phyloP scores from a whole-genome alignment of 2,888 invertebrate species.

The Leucophora obtusa region DNA sequence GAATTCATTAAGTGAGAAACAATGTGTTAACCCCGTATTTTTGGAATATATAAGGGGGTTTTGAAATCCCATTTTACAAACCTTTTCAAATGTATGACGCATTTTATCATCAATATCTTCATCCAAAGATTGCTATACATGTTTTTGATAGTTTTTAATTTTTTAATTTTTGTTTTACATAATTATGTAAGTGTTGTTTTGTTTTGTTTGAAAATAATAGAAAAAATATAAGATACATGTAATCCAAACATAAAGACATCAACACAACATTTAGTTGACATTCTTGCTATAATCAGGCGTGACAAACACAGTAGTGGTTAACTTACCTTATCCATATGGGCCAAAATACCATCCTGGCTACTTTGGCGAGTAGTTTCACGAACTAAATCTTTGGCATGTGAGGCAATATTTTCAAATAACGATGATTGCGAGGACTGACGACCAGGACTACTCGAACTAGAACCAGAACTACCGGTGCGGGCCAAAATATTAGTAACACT shows the following conservation, averaged over 20 bases:
- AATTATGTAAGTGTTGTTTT: conserved; percentile 20
- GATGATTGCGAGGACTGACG: conserved; percentile 91
- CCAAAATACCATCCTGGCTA: conserved; percentile 91
- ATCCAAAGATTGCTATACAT: conserved; percentile 66
- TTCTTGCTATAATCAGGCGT: background rate
- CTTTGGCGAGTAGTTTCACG: conserved; percentile 92
- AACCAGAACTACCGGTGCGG: conserved; percentile 83
- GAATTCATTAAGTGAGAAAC: conserved; percentile 10
- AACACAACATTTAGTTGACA: conserved; percentile 68
- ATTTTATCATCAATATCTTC: conserved; percentile 80
- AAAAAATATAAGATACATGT: conserved; percentile 21
- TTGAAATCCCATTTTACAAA: conserved; percentile 77
- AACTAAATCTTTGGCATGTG: conserved; percentile 93
- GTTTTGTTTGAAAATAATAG: conserved; percentile 18
- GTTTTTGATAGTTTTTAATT: conserved; percentile 27
- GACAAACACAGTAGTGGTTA: background rate
- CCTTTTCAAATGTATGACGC: conserved; percentile 88
- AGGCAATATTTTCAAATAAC: conserved; percentile 91
- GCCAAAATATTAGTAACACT: conserved; percentile 81
- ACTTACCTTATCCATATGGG: conserved; percentile 92
- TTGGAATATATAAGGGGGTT: conserved; percentile 19
- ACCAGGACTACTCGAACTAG: conserved; percentile 79
- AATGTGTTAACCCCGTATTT: conserved; percentile 8
- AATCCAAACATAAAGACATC: conserved; percentile 61
- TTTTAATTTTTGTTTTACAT: conserved; percentile 8